phyloP scores from a whole-genome alignment of 2,888 invertebrate genomes.

The Thereva nobilitata region DNA sequence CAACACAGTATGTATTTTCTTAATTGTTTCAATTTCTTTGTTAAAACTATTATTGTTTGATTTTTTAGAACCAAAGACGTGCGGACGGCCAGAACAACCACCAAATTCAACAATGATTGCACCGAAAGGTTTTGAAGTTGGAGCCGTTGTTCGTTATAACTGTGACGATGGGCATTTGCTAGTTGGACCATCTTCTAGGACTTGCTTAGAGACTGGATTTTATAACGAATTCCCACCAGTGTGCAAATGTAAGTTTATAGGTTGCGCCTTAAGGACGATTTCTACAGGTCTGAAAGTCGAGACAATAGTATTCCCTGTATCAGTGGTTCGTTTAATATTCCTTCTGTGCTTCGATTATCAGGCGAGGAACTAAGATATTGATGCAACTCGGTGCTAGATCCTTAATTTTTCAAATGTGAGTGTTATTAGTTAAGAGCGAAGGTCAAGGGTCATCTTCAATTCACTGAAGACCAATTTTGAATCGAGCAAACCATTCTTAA shows the following conservation, averaged over 20 bases:
- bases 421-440: too few relatives aligned
- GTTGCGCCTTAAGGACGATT: neutral
- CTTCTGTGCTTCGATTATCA: too few relatives aligned
- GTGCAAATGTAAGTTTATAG: constrained; percentile 80
- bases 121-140: constrained; percentile 76
- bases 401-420: too few relatives aligned
- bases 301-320: neutral
- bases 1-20: constrained; percentile 80
- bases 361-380: too few relatives aligned
- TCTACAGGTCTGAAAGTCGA: neutral
- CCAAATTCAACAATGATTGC: constrained; percentile 88
- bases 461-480: too few relatives aligned
- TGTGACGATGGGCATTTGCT: constrained; percentile 86
- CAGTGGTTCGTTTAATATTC: too few relatives aligned
- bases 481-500: too few relatives aligned
- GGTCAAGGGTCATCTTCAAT: too few relatives aligned
- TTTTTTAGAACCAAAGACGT: constrained; percentile 78
- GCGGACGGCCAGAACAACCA: constrained; percentile 90
- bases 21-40: neutral
- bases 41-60: neutral
- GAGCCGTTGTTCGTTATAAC: constrained; percentile 79
- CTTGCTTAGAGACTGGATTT: constrained; percentile 88
- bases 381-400: too few relatives aligned
- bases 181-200: constrained; percentile 81
- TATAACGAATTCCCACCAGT: constrained; percentile 93